Percentiles rank a stretch among this genome's conserved stretches.
Conservation (phyloP, 2,888 invertebrate genomes). For the Archips xylosteana region DNA sequence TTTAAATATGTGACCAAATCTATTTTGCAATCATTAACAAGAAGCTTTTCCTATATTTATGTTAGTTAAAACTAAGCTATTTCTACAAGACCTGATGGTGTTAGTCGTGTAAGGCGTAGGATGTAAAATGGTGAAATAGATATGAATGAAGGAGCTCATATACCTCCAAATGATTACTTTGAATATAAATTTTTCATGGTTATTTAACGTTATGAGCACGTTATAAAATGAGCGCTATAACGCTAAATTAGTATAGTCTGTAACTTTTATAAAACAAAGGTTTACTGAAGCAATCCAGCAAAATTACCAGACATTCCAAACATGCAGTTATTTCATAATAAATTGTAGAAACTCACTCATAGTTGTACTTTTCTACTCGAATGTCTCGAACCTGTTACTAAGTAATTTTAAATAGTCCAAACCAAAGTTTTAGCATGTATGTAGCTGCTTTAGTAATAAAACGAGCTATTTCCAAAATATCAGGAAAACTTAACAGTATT, state of each 20-base stretch:
- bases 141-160: no score
- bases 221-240: no score
- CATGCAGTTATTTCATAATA: slow-evolving; percentile 51
- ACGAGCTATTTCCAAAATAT: slow-evolving; percentile 50
- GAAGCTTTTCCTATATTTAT: no score
- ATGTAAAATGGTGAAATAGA: neutral
- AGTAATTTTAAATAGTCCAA: slow-evolving; percentile 43
- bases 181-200: no score
- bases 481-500: neutral
- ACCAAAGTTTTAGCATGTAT: slow-evolving; percentile 22
- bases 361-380: slow-evolving; percentile 30
- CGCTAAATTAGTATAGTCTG: neutral
- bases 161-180: no score
- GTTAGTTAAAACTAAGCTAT: no score
- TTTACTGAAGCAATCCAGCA: slow-evolving; percentile 3
- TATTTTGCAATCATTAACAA: neutral
- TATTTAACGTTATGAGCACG: no score
- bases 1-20: neutral
- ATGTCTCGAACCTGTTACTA: slow-evolving; percentile 49
- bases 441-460: slow-evolving; percentile 67
- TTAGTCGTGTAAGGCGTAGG: neutral
- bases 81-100: neutral
- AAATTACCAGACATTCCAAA: slow-evolving; percentile 25
- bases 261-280: neutral
- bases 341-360: slow-evolving; percentile 49